phyloP scores from a whole-genome alignment of 2,113 vertebrate genomes.

The Canis aureus region DNA sequence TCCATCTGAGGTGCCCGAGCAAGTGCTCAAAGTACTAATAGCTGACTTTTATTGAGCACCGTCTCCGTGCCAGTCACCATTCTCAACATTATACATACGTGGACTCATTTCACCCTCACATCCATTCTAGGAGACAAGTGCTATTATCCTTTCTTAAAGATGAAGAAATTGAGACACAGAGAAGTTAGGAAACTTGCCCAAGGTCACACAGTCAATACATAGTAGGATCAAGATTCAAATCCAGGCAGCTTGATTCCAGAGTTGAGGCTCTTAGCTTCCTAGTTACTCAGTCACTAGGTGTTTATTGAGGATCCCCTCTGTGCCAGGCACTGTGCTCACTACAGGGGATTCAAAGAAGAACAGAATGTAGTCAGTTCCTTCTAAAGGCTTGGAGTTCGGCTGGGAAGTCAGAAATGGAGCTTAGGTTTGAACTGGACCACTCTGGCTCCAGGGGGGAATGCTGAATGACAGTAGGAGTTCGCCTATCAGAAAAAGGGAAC shows the following conservation, averaged over 20 bases:
- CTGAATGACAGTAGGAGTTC: not conserved
- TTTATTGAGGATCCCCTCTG: not conserved
- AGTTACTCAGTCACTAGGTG: not conserved
- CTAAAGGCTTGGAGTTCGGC: not conserved
- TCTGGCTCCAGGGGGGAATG: not conserved
- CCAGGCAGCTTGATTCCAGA: not conserved
- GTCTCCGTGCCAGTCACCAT: not conserved
- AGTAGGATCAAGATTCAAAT: not conserved
- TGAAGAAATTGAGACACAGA: not conserved
- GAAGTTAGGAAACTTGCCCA: not conserved
- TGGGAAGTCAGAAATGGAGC: not conserved
- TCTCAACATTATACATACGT: not conserved
- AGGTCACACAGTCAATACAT: not conserved
- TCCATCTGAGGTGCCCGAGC: not conserved
- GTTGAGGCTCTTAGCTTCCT: not conserved
- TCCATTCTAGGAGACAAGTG: not conserved
- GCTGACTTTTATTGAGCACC: not conserved
- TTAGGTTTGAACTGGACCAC: slow-evolving; percentile 2
- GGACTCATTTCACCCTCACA: not conserved
- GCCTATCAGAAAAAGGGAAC: not conserved
- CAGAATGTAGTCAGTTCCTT: not conserved
- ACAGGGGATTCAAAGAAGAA: not conserved
- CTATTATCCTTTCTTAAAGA: not conserved
- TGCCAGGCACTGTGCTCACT: not conserved
- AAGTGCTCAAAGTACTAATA: not conserved